Base-by-base conservation (phyloP, 2,113 vertebrate species). In the Columba janthina region DNA sequence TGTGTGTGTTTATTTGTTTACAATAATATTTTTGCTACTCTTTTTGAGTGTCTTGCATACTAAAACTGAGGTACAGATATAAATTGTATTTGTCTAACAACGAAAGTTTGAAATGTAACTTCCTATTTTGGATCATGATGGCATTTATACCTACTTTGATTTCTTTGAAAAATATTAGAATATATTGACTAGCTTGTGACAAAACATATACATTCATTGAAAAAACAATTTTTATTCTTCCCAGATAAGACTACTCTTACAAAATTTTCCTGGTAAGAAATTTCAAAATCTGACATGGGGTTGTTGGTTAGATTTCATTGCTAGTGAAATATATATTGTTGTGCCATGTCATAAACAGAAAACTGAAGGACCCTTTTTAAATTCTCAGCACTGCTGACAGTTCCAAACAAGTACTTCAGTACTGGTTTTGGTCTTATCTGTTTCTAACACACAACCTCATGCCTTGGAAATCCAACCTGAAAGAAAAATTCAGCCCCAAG, bases 381-480 rank as follows among this genome's bases (percentile, higher is more conserved):
- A 98, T 95, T 92, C 95, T 95, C 97, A 97, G 96, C 96, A 95
- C 94, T 95, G 77, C 96, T 97, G 97, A 97, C 97, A 97, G 96
- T 97, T 98, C 88, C 97, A 97, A 46, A 97, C 97, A 97, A 98
- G 97, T 96, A 90, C 94, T 95, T 97, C 12, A 4, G 19, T 93
- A 97, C 97, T 97, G 97, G 97, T 96, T 97, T 97, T 94, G 97
- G 97, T 97, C 98, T 98, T 98, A 98, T 98, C 98, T 97, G 91
- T 97, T 98, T 97, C 93, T 97, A 97, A 96, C 98, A 99, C 98
- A 97, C 98, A 98, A 97, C 85, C 96, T 97, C 93, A 91, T 94
- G 97, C 94, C 94, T 98, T 96, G 95, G 94, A 98, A 98, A 98
- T 98, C 97, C 98, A 98, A 98, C 98, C 98, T 98, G 97, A 98